Percentiles rank a stretch among this genome's conserved stretches.
These are phyloP conservation scores for Rhysida immarginata DNA, from an alignment of 1,140 invertebrate genomes.

Conservation along the genomic window DNA sequence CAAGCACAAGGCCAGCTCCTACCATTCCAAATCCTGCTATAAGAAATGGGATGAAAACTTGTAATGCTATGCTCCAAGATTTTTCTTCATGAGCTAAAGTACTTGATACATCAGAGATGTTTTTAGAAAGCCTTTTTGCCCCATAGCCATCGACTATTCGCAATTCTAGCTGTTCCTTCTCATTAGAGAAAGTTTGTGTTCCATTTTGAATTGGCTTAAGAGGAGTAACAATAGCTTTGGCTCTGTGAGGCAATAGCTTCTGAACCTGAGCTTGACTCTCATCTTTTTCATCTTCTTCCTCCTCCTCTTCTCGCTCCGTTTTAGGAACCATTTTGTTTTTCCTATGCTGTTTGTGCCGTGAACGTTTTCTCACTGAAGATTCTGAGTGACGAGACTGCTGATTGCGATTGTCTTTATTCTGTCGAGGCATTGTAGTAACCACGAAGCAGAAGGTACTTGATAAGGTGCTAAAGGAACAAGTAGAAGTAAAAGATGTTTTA, in stretches of 20 bases:
- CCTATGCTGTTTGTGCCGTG: background rate
- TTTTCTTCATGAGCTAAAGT: conserved; percentile 6
- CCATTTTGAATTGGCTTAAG: background rate
- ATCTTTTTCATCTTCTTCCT: conserved; percentile 1
- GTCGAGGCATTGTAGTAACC: too few species aligned
- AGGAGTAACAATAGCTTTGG: background rate
- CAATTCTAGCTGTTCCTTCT: background rate
- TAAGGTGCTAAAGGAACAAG: too few species aligned
- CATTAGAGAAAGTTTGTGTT: background rate
- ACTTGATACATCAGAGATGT: background rate
- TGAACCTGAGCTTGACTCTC: background rate
- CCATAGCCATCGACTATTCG: background rate
- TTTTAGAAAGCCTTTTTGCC: background rate
- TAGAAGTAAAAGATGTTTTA: too few species aligned
- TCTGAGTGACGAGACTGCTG: too few species aligned
- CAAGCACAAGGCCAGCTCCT: conserved; percentile 65
- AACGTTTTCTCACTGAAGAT: background rate
- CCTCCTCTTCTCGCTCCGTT: background rate
- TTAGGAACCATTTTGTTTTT: background rate
- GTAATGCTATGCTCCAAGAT: conserved; percentile 23
- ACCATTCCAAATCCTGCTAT: conserved; percentile 87
- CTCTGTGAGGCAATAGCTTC: background rate
- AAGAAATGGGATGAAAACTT: conserved; percentile 44
- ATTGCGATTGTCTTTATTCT: too few species aligned
- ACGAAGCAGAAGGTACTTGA: too few species aligned